phyloP scores from a whole-genome alignment of 2,888 invertebrate species.

The Amblyjoppa fuscipennis region DNA sequence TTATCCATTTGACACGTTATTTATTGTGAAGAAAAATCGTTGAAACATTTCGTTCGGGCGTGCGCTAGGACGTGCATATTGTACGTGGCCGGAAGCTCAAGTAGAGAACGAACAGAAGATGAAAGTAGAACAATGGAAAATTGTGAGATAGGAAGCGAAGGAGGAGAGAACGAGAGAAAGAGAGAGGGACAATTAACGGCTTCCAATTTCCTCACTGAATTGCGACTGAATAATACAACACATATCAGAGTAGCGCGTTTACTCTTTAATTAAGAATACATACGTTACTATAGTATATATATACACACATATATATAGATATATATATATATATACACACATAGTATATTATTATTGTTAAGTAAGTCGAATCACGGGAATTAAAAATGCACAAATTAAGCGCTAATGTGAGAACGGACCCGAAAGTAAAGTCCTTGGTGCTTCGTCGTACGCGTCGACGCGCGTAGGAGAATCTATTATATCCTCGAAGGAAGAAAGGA shows the following conservation, averaged over 20 bases:
- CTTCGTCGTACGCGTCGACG: slow-evolving; percentile 32
- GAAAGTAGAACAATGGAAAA: not conserved
- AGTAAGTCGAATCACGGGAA: slow-evolving; percentile 36
- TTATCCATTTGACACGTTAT: slow-evolving; percentile 7
- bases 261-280: slow-evolving; percentile 67
- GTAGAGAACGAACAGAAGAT: slow-evolving; percentile 13
- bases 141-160: not conserved
- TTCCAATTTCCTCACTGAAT: slow-evolving; percentile 75
- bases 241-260: slow-evolving; percentile 79
- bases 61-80: not conserved
- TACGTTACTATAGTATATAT: slow-evolving; percentile 36
- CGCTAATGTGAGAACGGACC: slow-evolving; percentile 35
- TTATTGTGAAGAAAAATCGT: not conserved
- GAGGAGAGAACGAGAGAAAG: not conserved
- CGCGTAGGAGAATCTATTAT: slow-evolving; percentile 15
- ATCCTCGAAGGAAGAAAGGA: not conserved
- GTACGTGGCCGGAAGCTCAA: slow-evolving; percentile 36
- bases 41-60: slow-evolving; percentile 5
- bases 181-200: slow-evolving; percentile 60
- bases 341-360: slow-evolving; percentile 39
- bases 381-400: slow-evolving; percentile 56
- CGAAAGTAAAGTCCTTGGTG: slow-evolving; percentile 51
- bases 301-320: slow-evolving; percentile 21
- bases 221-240: slow-evolving; percentile 81
- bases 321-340: slow-evolving; percentile 22